Evolutionary conservation across 2,888 invertebrate genomes (phyloP).

Genomic region (Polydesmus complanatus): DNA sequence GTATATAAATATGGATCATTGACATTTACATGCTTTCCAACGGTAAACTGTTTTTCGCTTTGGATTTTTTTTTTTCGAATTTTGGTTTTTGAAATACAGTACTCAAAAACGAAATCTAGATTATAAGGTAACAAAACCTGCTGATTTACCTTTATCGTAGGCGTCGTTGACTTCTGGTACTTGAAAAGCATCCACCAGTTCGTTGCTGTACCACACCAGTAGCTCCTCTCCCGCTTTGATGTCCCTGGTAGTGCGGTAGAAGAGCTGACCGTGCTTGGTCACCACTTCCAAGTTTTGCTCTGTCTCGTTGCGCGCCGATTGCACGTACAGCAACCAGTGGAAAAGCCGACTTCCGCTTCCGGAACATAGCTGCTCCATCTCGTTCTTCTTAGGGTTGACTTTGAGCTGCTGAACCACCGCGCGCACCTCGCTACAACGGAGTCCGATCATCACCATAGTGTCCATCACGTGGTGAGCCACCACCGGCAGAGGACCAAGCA

Average conservation of each 20-base stretch:
- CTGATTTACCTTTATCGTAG: slow-evolving; percentile 15
- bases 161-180: slow-evolving; percentile 23
- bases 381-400: slow-evolving; percentile 1
- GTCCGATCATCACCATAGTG: slow-evolving; percentile 15
- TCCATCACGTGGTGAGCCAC: slow-evolving; percentile 6
- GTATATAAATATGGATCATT: too few relatives aligned
- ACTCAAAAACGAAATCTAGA: background rate
- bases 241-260: slow-evolving; percentile 28
- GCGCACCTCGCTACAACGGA: slow-evolving; percentile 13
- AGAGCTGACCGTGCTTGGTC: slow-evolving; percentile 28
- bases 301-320: slow-evolving; percentile 28
- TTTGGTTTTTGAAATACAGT: background rate
- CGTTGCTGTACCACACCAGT: slow-evolving; percentile 32
- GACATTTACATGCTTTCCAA: too few relatives aligned
- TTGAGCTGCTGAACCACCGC: slow-evolving; percentile 6
- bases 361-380: background rate
- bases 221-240: slow-evolving; percentile 29
- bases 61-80: background rate
- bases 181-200: slow-evolving; percentile 26
- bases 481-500: slow-evolving; percentile 12
- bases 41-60: too few relatives aligned
- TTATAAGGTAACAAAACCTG: background rate
- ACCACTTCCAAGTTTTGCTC: slow-evolving; percentile 33
- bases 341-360: slow-evolving; percentile 5
- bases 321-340: slow-evolving; percentile 31